Conservation (phyloP, 2,797 vertebrate genomes). For the Oophaga sylvatica region DNA sequence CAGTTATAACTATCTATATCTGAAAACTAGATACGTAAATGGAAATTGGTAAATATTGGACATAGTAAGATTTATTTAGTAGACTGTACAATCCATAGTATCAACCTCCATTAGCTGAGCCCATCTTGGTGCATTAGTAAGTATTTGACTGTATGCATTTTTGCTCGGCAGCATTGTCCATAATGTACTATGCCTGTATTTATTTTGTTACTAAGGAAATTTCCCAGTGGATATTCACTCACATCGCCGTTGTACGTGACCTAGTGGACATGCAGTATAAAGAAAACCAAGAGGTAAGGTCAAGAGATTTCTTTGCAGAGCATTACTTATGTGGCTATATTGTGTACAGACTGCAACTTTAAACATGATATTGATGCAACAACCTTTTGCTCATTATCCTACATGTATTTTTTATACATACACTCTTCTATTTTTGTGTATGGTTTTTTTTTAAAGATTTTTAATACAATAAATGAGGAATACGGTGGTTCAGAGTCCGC, state of each 20-base stretch:
- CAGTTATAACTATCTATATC: too few relatives aligned
- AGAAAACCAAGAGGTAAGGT: constrained; percentile 92
- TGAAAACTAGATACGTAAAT: too few relatives aligned
- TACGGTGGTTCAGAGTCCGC: too few relatives aligned
- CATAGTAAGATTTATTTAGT: not conserved
- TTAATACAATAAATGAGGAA: too few relatives aligned
- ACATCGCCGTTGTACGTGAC: constrained; percentile 95
- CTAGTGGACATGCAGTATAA: constrained; percentile 96
- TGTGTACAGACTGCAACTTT: not conserved
- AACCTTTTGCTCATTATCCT: too few relatives aligned
- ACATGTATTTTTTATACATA: too few relatives aligned
- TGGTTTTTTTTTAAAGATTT: too few relatives aligned
- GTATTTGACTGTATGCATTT: not conserved
- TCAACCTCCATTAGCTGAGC: not conserved
- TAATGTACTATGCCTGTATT: constrained; percentile 3
- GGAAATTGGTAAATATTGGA: too few relatives aligned
- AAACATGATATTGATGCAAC: not conserved
- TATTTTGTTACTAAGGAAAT: constrained; percentile 83
- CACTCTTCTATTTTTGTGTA: too few relatives aligned
- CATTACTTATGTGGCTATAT: not conserved
- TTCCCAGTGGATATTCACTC: constrained; percentile 99
- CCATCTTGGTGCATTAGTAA: not conserved
- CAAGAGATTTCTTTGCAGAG: not conserved
- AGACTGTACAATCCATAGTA: not conserved
- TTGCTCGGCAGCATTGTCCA: not conserved